Evolutionary conservation across 1,140 invertebrate species (phyloP), one percentile per base, ranked within the genome.

Genomic region (Drosophila ercepeae): DNA sequence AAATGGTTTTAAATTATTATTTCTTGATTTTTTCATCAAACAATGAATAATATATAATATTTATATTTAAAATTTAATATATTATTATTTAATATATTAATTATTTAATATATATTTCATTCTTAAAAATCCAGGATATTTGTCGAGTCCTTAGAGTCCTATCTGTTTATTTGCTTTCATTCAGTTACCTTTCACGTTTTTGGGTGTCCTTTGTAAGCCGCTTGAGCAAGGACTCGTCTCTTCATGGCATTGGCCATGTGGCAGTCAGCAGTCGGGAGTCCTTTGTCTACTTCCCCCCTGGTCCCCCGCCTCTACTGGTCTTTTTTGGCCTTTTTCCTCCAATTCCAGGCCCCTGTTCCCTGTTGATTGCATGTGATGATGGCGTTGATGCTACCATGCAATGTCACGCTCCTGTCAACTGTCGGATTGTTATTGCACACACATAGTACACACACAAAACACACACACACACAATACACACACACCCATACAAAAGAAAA

Each of bases 321-420:
- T n/a, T n/a, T n/a, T n/a, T n/a, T n/a, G n/a, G n/a, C n/a, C n/a
- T n/a, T n/a, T n/a, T n/a, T n/a, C 1, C 16, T 21, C 46, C n/a
- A n/a, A n/a, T n/a, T 23, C 34, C 34, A 14, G 25, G 13, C 23
- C 9, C 39, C 60, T 34, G 25, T 60, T 53, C 34, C 49, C 57
- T n/a, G 78, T 61, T 72, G 77, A 81, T 76, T 82, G 78, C 78
- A 78, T 78, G 77, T 82, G 77, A 81, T 81, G 78, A 81, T 81
- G 78, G 74, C 78, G 74, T 81, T 78, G 78, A 77, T 82, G 75
- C 75, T 73, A 61, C 68, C 78, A 81, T 67, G 73, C 78, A 81
- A 68, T 83, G 78, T 83, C 78, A 82, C 78, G 74, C 78, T 83
- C 78, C 73, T 82, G 78, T 81, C 77, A 81, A 76, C 78, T 81